A percentile compares a stretch with the other conserved stretches of the same genome.
These are phyloP conservation scores for Stegastes partitus DNA, from an alignment of 2,113 vertebrate species.

Conservation along the genomic window DNA sequence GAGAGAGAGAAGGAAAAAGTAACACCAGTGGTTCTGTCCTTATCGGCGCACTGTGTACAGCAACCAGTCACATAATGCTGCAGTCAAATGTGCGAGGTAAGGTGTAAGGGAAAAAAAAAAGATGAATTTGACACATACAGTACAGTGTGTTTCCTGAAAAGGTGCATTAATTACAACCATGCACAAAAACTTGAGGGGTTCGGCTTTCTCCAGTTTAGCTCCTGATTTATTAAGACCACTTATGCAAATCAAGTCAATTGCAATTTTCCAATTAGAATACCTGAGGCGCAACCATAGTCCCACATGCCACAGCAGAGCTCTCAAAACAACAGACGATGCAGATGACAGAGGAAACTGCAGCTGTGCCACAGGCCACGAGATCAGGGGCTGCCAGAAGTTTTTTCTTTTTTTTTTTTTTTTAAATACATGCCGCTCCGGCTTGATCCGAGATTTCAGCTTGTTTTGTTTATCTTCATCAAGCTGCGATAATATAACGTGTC, in stretches of 20 bases:
- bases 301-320: constrained; percentile 57
- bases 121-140: constrained; percentile 19
- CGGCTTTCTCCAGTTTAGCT: constrained; percentile 66
- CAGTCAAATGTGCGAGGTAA: constrained; percentile 50
- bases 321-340: constrained; percentile 65
- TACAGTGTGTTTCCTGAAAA: constrained; percentile 47
- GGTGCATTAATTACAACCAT: constrained; percentile 58
- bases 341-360: constrained; percentile 45
- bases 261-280: constrained; percentile 78
- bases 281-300: constrained; percentile 70
- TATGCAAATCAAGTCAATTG: constrained; percentile 77
- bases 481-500: constrained; percentile 56
- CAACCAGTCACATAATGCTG: constrained; percentile 46
- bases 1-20: constrained; percentile 14
- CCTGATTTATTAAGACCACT: constrained; percentile 79
- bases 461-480: constrained; percentile 63
- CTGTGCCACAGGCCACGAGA: constrained; percentile 64
- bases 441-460: constrained; percentile 28
- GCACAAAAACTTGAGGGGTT: constrained; percentile 52
- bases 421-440: constrained; percentile 1
- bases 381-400: constrained; percentile 56
- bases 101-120: constrained; percentile 14
- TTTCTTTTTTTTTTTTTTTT: background rate
- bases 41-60: constrained; percentile 47
- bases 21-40: constrained; percentile 41